Percentiles rank a stretch among this genome's conserved stretches.
phyloP scores from a whole-genome alignment of 2,888 invertebrate species.

The Polymixis lichenea region DNA sequence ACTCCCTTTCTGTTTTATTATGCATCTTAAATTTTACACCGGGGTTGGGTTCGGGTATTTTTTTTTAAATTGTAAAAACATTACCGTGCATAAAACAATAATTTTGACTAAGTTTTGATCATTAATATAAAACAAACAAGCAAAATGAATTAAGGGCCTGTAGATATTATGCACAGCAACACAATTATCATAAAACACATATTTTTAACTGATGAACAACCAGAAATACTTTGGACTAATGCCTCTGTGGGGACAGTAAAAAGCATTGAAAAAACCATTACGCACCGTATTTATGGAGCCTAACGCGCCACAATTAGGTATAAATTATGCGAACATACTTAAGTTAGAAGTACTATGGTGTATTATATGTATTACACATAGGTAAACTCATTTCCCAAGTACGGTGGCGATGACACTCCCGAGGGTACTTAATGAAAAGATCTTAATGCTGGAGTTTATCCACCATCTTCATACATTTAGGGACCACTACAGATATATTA shows the following conservation, averaged over 20 bases:
- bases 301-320: slow-evolving; percentile 55
- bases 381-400: slow-evolving; percentile 30
- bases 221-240: slow-evolving; percentile 59
- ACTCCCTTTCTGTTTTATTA: not conserved
- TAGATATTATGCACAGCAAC: slow-evolving; percentile 15
- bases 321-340: slow-evolving; percentile 42
- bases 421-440: slow-evolving; percentile 55
- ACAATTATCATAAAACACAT: slow-evolving; percentile 49
- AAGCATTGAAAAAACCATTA: slow-evolving; percentile 64
- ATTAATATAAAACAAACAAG: not conserved
- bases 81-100: slow-evolving; percentile 6
- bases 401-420: slow-evolving; percentile 43
- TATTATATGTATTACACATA: slow-evolving; percentile 25
- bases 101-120: not conserved
- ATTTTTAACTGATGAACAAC: slow-evolving; percentile 55
- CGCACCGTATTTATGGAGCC: slow-evolving; percentile 58
- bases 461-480: slow-evolving; percentile 18
- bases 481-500: slow-evolving; percentile 18
- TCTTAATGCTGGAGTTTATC: slow-evolving; percentile 46
- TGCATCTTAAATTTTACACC: not conserved
- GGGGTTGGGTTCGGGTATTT: no score
- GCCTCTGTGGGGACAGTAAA: slow-evolving; percentile 62
- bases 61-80: not conserved
- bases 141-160: slow-evolving; percentile 9
- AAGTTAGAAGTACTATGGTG: slow-evolving; percentile 28